Conservation (phyloP, 2,113 vertebrate genomes). For the Procavia capensis region DNA sequence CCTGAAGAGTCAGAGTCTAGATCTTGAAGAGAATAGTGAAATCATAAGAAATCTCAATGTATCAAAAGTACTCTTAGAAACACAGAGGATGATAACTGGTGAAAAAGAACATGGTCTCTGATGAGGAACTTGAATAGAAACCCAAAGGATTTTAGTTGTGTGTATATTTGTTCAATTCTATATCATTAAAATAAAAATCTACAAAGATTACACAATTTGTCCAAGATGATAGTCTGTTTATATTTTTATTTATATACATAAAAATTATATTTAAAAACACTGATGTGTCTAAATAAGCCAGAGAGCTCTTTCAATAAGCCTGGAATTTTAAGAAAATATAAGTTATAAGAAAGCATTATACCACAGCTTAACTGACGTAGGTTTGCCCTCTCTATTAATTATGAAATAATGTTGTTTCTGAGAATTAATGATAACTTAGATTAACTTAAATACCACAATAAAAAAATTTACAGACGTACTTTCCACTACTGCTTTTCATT, state of each 20-base stretch:
- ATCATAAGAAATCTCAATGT: neutral
- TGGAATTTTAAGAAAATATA: neutral
- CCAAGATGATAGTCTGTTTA: neutral
- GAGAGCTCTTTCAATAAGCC: neutral
- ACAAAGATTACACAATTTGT: neutral
- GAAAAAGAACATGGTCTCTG: neutral
- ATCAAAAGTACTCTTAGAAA: neutral
- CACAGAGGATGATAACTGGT: neutral
- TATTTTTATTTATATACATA: neutral
- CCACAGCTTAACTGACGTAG: neutral
- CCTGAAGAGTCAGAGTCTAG: neutral
- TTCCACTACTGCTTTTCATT: neutral
- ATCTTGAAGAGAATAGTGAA: slow-evolving; percentile 26
- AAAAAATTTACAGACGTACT: neutral
- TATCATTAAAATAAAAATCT: neutral
- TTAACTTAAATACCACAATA: neutral
- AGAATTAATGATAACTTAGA: neutral
- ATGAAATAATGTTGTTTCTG: neutral
- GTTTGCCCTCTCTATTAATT: neutral
- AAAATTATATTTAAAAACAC: neutral
- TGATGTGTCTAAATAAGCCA: neutral
- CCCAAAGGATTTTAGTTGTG: neutral
- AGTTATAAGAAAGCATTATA: neutral
- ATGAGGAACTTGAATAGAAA: neutral
- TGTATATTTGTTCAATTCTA: neutral